Evolutionary conservation across 2,113 vertebrate genomes (phyloP).

Genomic region (Bos javanicus): DNA sequence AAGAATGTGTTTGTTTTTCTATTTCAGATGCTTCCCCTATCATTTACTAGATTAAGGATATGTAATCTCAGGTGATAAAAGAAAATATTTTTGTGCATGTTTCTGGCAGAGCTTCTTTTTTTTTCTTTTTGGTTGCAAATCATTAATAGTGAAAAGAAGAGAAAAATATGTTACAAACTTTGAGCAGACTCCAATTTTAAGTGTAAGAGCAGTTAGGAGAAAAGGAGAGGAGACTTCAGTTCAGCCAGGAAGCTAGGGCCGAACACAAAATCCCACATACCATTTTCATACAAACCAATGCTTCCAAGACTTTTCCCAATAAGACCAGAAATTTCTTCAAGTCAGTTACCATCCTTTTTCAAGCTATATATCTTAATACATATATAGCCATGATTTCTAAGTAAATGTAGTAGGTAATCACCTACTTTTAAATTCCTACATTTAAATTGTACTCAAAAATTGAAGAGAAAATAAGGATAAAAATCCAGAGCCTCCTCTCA

Average conservation of each 20-base stretch:
- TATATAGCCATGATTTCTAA: slow-evolving; percentile 52
- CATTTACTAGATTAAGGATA: slow-evolving; percentile 24
- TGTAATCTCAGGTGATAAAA: slow-evolving; percentile 62
- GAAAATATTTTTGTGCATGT: slow-evolving; percentile 67
- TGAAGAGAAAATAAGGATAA: not conserved
- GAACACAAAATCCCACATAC: slow-evolving; percentile 52
- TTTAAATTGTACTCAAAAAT: slow-evolving; percentile 35
- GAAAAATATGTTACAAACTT: slow-evolving; percentile 81
- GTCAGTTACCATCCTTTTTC: slow-evolving; percentile 63
- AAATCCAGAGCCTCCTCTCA: not conserved
- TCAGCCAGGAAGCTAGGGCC: slow-evolving; percentile 58
- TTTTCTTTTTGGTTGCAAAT: not conserved
- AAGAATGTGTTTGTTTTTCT: slow-evolving; percentile 70
- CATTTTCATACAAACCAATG: slow-evolving; percentile 62
- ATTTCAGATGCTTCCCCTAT: slow-evolving; percentile 45
- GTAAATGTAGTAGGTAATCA: not conserved
- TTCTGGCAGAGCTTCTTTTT: slow-evolving; percentile 64
- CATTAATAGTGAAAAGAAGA: slow-evolving; percentile 58
- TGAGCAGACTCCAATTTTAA: slow-evolving; percentile 71
- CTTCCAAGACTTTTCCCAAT: slow-evolving; percentile 71
- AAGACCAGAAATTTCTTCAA: slow-evolving; percentile 68
- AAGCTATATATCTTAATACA: slow-evolving; percentile 77
- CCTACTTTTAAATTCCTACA: not conserved
- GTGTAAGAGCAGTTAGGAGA: slow-evolving; percentile 74
- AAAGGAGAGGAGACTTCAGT: slow-evolving; percentile 65